Evolutionary conservation across 2,797 vertebrate genomes (phyloP).

Genomic region (Pelobates cultripes): DNA sequence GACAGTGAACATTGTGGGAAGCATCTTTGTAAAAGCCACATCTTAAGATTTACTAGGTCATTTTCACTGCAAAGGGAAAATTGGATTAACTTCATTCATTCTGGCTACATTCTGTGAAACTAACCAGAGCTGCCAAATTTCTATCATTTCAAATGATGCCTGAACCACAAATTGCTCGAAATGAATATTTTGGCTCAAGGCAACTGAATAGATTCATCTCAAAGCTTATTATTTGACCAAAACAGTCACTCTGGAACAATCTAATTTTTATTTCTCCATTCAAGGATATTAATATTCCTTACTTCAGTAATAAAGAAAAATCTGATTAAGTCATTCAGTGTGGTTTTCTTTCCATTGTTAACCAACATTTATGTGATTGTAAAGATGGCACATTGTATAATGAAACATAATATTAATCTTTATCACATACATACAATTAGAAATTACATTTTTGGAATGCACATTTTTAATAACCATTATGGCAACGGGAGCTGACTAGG

Average conservation of each 20-base stretch:
- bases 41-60: constrained; percentile 9
- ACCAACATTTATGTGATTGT: neutral
- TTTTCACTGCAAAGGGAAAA: constrained; percentile 5
- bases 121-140: constrained; percentile 38
- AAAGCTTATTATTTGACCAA: constrained; percentile 8
- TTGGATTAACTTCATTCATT: constrained; percentile 24
- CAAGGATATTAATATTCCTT: neutral
- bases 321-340: neutral
- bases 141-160: constrained; percentile 26
- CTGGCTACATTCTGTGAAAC: constrained; percentile 16
- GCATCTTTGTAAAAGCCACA: neutral
- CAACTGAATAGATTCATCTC: neutral
- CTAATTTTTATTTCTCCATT: neutral
- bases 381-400: neutral
- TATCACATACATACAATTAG: neutral
- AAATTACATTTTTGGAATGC: neutral
- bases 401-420: neutral
- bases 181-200: constrained; percentile 36
- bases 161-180: constrained; percentile 21
- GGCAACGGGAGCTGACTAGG: neutral
- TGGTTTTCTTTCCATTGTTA: neutral
- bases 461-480: constrained; percentile 3
- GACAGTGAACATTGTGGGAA: neutral
- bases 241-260: constrained; percentile 6
- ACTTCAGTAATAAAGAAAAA: neutral